Conservation (phyloP, 1,140 invertebrate genomes). For the Dryas iulia region DNA sequence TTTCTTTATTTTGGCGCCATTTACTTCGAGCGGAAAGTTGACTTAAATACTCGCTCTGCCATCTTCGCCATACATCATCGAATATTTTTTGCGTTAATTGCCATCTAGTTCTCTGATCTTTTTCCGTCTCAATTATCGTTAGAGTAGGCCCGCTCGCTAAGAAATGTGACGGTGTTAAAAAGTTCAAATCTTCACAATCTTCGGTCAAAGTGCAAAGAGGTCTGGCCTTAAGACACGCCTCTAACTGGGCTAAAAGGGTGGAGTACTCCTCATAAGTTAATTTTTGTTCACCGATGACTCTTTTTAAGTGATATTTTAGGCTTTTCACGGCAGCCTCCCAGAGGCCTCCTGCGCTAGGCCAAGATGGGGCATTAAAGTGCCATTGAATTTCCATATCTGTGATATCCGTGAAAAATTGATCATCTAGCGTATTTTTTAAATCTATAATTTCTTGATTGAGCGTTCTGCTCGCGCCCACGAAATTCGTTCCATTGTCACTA, state of each 20-base stretch:
- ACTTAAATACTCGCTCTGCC: conserved; percentile 13
- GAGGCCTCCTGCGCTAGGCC: conserved; percentile 7
- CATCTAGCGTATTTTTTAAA: not conserved
- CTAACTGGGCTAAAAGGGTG: conserved; percentile 12
- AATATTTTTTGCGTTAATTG: conserved; percentile 9
- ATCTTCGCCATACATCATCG: conserved; percentile 21
- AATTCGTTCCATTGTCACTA: conserved; percentile 13
- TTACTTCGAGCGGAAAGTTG: not conserved
- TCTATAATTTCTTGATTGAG: not conserved
- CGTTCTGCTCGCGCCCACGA: not conserved
- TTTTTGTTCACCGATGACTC: conserved; percentile 7
- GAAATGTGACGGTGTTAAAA: conserved; percentile 14
- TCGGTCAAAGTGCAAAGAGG: conserved; percentile 6
- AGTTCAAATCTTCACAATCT: conserved; percentile 7
- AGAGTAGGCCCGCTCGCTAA: not conserved
- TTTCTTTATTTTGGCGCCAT: not conserved
- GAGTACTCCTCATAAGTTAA: conserved; percentile 15
- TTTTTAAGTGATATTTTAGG: conserved; percentile 12
- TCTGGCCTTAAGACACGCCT: conserved; percentile 15
- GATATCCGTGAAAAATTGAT: conserved; percentile 6
- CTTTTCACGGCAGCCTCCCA: conserved; percentile 13
- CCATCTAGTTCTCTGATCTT: conserved; percentile 9
- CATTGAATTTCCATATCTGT: conserved; percentile 4
- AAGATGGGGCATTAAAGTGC: conserved; percentile 11
- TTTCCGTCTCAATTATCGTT: conserved; percentile 3